Evolutionary conservation across 2,797 vertebrate species (phyloP).

Genomic region (Podarcis lilfordi): DNA sequence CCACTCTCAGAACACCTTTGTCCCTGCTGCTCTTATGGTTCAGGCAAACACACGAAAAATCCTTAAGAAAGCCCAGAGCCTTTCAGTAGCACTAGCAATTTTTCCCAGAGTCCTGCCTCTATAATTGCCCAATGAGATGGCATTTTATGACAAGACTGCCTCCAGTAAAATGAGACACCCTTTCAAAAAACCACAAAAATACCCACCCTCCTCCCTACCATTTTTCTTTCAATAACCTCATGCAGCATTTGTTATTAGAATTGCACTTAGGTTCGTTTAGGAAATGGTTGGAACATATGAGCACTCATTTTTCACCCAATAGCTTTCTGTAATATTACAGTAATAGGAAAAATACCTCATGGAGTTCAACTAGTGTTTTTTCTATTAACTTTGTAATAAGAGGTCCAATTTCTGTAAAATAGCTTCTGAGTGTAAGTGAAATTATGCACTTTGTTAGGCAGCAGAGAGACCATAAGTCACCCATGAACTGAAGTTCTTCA

Average conservation of each 20-base stretch:
- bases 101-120: neutral
- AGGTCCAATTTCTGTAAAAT: constrained; percentile 66
- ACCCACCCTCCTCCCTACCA: too few species aligned
- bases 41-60: neutral
- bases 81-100: neutral
- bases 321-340: constrained; percentile 56
- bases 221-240: constrained; percentile 35
- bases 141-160: too few species aligned
- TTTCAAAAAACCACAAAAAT: neutral
- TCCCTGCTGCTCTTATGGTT: neutral
- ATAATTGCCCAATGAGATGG: neutral
- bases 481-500: constrained; percentile 34
- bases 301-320: constrained; percentile 66
- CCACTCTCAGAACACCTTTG: neutral
- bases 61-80: neutral
- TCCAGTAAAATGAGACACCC: neutral
- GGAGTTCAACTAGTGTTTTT: constrained; percentile 65
- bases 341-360: constrained; percentile 58
- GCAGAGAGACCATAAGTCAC: constrained; percentile 29
- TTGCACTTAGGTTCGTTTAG: constrained; percentile 58
- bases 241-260: constrained; percentile 48
- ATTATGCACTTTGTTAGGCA: constrained; percentile 55
- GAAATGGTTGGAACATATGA: constrained; percentile 67
- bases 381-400: constrained; percentile 72
- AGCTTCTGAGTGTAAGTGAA: constrained; percentile 48